Evolutionary conservation across 2,797 vertebrate genomes (phyloP), one percentile per base, ranked within the genome.

Genomic region (Synanceia verrucosa): DNA sequence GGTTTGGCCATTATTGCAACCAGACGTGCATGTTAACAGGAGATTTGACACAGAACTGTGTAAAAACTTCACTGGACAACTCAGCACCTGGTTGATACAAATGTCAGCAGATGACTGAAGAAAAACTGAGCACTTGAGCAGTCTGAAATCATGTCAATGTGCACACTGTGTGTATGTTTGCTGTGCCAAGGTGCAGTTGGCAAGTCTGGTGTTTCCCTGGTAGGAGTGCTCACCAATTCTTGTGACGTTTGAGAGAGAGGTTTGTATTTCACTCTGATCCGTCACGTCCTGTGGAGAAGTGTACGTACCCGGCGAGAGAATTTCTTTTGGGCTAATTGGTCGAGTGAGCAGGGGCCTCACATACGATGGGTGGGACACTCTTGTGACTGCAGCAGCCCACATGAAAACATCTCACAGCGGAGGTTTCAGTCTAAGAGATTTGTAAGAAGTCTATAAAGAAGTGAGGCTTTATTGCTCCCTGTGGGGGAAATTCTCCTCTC

Each of bases 231-330:
- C 59, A 8, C 55, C 68, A 73, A 84, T 71, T 77, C 4, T 2
- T 23, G 55, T 76, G 73, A 83, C 37, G 70, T 82, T 76, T 78
- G 50, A 56, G 67, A 76, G 73, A 75, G 67, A 78, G 78, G 76
- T 82, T 89, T 86, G 73, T 83, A 66, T 89, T 90, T 82, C 81
- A 67, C 28, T 70, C 63, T 74, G 79, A 84, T 64, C 67, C 37
- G 55, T 88, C 76, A 79, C 76, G 83, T 89, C 85, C 82, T 83
- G 82, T 73, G 83, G 85, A 84, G 81, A 87, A 80, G 69, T 80
- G 59, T 86, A 78, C 77, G 70, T 84, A 76, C 70, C 63, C 24
- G 1, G 21, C 4, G 34, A 60, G 75, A 71, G 79, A 78, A 88
- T 90, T 82, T 83, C 19, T 73, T 76, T 52, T 36, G 52, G 66